These are phyloP conservation scores for Dicranocentrus wangi DNA, from an alignment of 2,888 invertebrate genomes.

Conservation along the genomic window DNA sequence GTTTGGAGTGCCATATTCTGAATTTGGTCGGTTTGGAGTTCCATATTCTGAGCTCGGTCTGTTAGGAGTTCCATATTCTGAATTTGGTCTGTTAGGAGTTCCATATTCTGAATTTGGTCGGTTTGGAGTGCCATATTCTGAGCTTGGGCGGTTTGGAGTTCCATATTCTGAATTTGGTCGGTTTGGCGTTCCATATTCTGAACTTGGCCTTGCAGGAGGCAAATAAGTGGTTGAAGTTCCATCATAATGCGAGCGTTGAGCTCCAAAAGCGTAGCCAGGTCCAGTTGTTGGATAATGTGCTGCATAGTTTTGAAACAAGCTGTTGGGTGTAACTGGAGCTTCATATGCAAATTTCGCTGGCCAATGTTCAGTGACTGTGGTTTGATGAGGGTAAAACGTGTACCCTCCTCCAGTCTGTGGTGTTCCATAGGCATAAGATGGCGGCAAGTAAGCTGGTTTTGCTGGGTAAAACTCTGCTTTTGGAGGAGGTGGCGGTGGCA, in stretches of 20 bases:
- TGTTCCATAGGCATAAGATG: slow-evolving; percentile 41
- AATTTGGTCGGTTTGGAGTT: slow-evolving; percentile 31
- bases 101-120: slow-evolving; percentile 5
- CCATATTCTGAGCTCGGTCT: slow-evolving; percentile 5
- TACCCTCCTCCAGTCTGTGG: slow-evolving; percentile 41
- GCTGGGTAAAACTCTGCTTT: slow-evolving; percentile 27
- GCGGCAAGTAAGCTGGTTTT: background rate
- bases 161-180: background rate
- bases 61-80: background rate
- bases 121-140: slow-evolving; percentile 30
- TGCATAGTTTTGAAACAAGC: slow-evolving; percentile 37
- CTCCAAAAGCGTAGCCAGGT: background rate
- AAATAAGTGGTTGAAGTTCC: slow-evolving; percentile 14
- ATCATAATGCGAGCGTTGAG: slow-evolving; percentile 32
- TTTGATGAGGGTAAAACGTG: slow-evolving; percentile 36
- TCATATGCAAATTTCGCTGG: slow-evolving; percentile 58
- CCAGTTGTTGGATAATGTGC: slow-evolving; percentile 6
- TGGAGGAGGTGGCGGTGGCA: slow-evolving; percentile 6
- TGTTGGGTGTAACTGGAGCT: slow-evolving; percentile 37
- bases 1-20: slow-evolving; percentile 27
- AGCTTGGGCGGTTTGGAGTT: background rate
- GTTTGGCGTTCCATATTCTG: too few species aligned
- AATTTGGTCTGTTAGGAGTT: background rate
- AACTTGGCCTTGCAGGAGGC: slow-evolving; percentile 46
- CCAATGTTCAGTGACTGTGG: slow-evolving; percentile 49